Percentiles rank a stretch among this genome's conserved stretches.
Conservation (phyloP, 1,140 invertebrate species). For the Chlorops oryzae region DNA sequence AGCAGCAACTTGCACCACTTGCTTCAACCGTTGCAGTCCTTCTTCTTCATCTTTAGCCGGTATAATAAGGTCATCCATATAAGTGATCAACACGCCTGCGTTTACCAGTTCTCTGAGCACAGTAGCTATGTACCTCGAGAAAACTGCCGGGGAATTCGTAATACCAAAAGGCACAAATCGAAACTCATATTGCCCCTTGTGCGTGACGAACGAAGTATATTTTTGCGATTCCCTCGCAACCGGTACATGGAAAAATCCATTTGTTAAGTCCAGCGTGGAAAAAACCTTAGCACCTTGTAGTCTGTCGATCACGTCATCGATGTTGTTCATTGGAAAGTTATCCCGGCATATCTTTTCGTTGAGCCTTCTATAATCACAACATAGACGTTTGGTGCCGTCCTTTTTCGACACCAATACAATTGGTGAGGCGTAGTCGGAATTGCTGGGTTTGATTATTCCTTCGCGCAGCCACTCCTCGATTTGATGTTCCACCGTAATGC, state of each 20-base stretch:
- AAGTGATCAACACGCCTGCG: neutral
- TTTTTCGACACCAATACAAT: conserved; percentile 13
- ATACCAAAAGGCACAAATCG: neutral
- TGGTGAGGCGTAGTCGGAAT: conserved; percentile 3
- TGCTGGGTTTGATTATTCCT: neutral
- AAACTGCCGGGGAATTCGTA: conserved; percentile 6
- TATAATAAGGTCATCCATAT: conserved; percentile 10
- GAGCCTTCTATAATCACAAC: conserved; percentile 2
- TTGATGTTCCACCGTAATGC: neutral
- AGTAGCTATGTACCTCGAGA: neutral
- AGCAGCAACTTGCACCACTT: conserved; percentile 2
- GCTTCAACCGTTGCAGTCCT: neutral
- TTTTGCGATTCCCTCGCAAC: neutral
- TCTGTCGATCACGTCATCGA: conserved; percentile 27
- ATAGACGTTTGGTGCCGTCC: conserved; percentile 7
- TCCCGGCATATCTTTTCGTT: conserved; percentile 5
- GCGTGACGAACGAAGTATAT: conserved; percentile 6
- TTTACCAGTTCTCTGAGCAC: neutral
- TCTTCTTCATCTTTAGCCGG: neutral
- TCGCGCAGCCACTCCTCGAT: neutral
- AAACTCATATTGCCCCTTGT: conserved; percentile 9
- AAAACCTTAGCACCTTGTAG: conserved; percentile 14
- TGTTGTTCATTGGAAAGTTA: conserved; percentile 22
- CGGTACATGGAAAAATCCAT: conserved; percentile 11
- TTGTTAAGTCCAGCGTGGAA: conserved; percentile 16